phyloP scores from a whole-genome alignment of 1,140 invertebrate species.

The Apis dorsata region DNA sequence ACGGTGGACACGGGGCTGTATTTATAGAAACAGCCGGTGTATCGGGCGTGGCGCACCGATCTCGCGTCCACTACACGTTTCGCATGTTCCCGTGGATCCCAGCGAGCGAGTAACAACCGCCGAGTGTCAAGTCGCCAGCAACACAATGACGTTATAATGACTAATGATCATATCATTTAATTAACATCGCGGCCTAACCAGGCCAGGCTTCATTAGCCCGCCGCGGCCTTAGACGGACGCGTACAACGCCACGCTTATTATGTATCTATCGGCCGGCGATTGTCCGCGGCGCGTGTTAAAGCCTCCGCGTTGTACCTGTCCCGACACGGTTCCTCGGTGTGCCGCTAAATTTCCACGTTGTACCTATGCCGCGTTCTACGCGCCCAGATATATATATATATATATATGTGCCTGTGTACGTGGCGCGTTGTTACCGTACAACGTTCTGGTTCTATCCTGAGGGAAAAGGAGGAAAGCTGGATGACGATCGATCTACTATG shows the following conservation, averaged over 20 bases:
- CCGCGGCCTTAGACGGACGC: constrained; percentile 70
- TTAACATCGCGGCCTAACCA: constrained; percentile 79
- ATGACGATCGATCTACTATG: constrained; percentile 52
- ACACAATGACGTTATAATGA: constrained; percentile 79
- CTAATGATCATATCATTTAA: constrained; percentile 81
- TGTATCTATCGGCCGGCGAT: constrained; percentile 75
- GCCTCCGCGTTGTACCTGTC: constrained; percentile 71
- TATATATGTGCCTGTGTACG: not conserved
- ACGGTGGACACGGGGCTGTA: constrained; percentile 38
- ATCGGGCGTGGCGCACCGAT: constrained; percentile 64
- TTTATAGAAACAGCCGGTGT: constrained; percentile 69
- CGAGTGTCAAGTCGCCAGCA: constrained; percentile 61
- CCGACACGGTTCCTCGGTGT: constrained; percentile 74
- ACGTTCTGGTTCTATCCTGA: constrained; percentile 20
- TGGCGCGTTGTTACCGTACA: constrained; percentile 2
- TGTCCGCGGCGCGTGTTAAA: constrained; percentile 76
- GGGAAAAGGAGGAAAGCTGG: constrained; percentile 48
- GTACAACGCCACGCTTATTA: constrained; percentile 73
- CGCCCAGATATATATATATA: too few species aligned
- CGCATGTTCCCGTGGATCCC: constrained; percentile 58
- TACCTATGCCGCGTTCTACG: constrained; percentile 47
- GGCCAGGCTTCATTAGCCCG: constrained; percentile 76
- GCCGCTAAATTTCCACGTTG: constrained; percentile 76
- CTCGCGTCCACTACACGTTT: constrained; percentile 67
- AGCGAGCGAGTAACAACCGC: constrained; percentile 56